Base-by-base conservation (phyloP, 2,888 invertebrate species). In the Drepana falcataria region DNA sequence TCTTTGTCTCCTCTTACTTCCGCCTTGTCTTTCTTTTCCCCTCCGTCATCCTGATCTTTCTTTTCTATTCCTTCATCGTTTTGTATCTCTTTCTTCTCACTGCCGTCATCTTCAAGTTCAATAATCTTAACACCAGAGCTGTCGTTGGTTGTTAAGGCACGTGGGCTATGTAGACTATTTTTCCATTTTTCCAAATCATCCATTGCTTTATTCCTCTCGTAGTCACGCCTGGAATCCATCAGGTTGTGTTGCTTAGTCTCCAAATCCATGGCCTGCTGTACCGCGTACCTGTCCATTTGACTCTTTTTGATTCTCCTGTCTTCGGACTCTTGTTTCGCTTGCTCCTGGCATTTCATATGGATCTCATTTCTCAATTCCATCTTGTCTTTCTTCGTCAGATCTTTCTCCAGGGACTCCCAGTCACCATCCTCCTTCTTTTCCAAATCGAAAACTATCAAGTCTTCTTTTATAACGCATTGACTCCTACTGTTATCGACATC, bases 371-470 rank as follows among this genome's bases (percentile, higher is more conserved):
- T 93, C 53, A 93, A 66, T 61, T 87, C 79, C 62, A 87, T 82
- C 71, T 93, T 93, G 59, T 93, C 93, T 37, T 84, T 78, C 72
- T 93, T 94, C 0, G 88, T 82, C 48, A 94, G 69, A 7, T 91
- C 76, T 58, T 91, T 87, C 71, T 93, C 93, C 49, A 95, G 77
- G 48, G 60, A 65, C 21, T 91, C 88, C 95, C 95, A 95, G 54
- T 86, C 66, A 34, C 73, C 74, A 35, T 85, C 76, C 44, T 92
- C 91, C 40, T 71, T 74, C 83, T 97, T 97, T 48, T 85, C 79
- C 55, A 96, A 86, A 75, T 94, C 94, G 71, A 96, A 93, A 21
- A 94, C 76, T 34, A 95, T 93, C 53, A 93, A 85, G 37, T 92
- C 92, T 51, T 94, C 91, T 48, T 93, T 91, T 40, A 95, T 80